Base-by-base conservation (phyloP, 2,888 invertebrate species). In the Sarcophaga carnaria region DNA sequence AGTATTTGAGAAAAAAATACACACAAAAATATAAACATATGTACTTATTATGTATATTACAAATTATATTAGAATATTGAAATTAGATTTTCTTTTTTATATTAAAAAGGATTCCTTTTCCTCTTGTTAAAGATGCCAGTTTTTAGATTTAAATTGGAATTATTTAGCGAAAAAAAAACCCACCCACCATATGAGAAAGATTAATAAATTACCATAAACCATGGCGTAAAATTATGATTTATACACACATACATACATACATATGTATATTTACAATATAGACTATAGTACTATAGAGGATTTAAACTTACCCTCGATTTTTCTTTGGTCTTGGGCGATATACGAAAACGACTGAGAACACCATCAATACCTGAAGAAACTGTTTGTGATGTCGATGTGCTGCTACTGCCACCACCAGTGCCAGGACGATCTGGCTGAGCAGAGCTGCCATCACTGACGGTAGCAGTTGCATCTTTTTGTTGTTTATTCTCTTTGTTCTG, bases 341-440 rank as follows among this genome's bases (percentile, higher is more conserved):
- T 94, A 89, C 95, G 94, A 90, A 95, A 95, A 90, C 95, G 95
- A 80, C 95, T 94, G 88, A 95, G 94, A 89, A 93, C 92, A 77
- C 93, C 92, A 54, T 91, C 91, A 83, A 89, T 88, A 77, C 88
- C 87, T 71, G 91, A 90, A 82, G 90, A 80, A 79, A 81, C 60
- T 78, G 83, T 79, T 70, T 87, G 80, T 63, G 88, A 79, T 59
- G 86, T 86, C 20, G 80, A 70, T 67, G 85, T 85, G 77, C 83
- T 85, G 80, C 84, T 88, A 88, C 92, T 91, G 88, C 93, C 92
- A 86, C 91, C 91, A 89, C 93, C 91, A 87, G 92, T 92, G 83
- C 92, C 90, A 94, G 94, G 91, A 95, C 96, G 91, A 95, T 95
- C 92, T 96, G 96, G 92, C 85, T 89, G 90, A 91, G 97, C 96